Evolutionary conservation across 2,888 invertebrate species (phyloP).

Genomic region (Erynnis tages): DNA sequence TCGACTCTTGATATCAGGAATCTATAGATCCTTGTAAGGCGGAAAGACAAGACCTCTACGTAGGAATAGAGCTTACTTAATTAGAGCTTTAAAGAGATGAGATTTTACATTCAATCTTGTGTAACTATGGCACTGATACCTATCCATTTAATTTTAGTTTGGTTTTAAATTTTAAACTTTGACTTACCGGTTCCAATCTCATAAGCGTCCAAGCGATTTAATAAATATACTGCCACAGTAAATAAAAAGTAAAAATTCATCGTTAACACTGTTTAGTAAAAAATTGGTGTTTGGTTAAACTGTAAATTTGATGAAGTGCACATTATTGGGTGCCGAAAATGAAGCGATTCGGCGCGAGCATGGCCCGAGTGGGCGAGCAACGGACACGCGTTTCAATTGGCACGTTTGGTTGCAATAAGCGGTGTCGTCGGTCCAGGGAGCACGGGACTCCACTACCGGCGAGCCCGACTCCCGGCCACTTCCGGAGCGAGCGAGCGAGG

Average conservation of each 20-base stretch:
- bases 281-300: neutral
- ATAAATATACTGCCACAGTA: conserved; percentile 43
- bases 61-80: no score
- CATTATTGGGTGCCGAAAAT: conserved; percentile 49
- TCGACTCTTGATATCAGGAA: no score
- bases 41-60: no score
- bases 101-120: no score
- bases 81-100: no score
- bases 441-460: conserved; percentile 60
- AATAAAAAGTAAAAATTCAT: conserved; percentile 48
- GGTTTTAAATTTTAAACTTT: neutral
- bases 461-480: conserved; percentile 56
- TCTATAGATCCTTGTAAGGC: no score
- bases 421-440: conserved; percentile 58
- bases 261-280: conserved; percentile 33
- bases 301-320: conserved; percentile 33
- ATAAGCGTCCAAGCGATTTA: conserved; percentile 47
- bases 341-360: conserved; percentile 52
- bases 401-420: conserved; percentile 69
- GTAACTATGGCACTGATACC: no score
- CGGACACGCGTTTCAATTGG: conserved; percentile 78
- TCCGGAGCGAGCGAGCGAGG: conserved; percentile 55
- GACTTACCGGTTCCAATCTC: conserved; percentile 58
- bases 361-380: conserved; percentile 58
- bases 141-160: no score